Evolutionary conservation across 2,797 vertebrate species (phyloP), one percentile per base, ranked within the genome.

Genomic region (Lacerta agilis): DNA sequence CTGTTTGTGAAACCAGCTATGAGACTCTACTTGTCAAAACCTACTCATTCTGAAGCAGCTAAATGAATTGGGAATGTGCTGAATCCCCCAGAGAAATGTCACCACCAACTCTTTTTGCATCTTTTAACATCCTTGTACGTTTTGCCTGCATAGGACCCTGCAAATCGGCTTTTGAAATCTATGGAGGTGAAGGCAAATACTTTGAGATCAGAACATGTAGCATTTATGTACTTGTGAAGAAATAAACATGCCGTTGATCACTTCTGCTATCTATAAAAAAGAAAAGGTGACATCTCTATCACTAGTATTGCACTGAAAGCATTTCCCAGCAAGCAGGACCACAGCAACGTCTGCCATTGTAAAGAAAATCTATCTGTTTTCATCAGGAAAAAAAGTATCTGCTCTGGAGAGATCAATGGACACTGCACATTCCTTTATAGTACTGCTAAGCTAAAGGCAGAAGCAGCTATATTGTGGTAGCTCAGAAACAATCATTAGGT

Each of bases 331-430:
- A 72, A 88, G 49, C 11, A 83, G 49, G 13, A 71, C 4, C 38
- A 61, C 49, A 78, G 33, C 80, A 83, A 71, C 27, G 36, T 36
- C 23, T 36, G 15, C 4, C 43, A 69, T 78, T 49, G n/a, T 83
- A 25, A 83, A 61, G 27, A 83, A 88, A 71, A 83, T 61, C 61
- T 71, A 88, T 88, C 27, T 17, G 13, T 88, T 27, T 71, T 71
- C 64, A 58, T 61, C 67, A 71, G 73, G 8, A 23, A 6, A 78
- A 38, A 76, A 4, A 58, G 49, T 43, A 3, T 83, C 75, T 72
- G 5, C 33, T 84, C 45, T 43, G 73, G 64, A 86, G 79, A 67
- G 27, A 88, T 73, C n/a, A 75, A 67, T 55, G 58, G 80, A 67
- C 41, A 58, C 13, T 58, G 25, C 71, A 66, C 17, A 76, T 38